Base-by-base conservation (phyloP, 2,113 vertebrate genomes). In the Condylura cristata region DNA sequence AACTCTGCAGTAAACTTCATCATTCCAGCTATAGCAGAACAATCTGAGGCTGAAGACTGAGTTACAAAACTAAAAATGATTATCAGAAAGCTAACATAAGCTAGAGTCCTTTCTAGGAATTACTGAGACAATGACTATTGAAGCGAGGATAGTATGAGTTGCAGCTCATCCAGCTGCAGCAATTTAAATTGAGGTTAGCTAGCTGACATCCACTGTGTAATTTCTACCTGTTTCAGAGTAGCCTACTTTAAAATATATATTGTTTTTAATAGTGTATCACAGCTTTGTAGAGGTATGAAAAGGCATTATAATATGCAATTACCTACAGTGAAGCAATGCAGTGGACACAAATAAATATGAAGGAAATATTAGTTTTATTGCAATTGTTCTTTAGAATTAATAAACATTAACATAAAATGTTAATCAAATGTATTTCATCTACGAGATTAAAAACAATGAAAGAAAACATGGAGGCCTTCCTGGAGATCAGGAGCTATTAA, bases 381-480 rank as follows among this genome's bases (percentile, higher is more conserved):
- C 41, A 93, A 91, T n/a, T 83, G 26, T 70, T 93, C 65, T 86
- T 75, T 97, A 79, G 32, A 90, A 26, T 95, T 86, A 92, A 61
- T 92, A 76, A 56, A 56, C 53, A 56, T 56, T 56, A 56, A 56
- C 53, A 56, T 22, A 22, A 56, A 56, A 22, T 11, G 9, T 78
- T 93, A 87, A 88, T 95, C 63, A 97, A 60, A 93, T 72, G 8
- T 28, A 46, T 92, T 44, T 34, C 4, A 51, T 61, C 34, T 83
- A 75, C 16, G n/a, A 74, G 63, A 65, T 30, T 26, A 37, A 66
- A 51, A 51, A 74, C 71, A 22, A n/a, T 32, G 26, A 28, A 44
- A 46, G 34, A 37, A 68, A 70, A 37, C 8, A 78, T 6, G 28
- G 9, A 14, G 14, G 13, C 14, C 14, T 51, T 16, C 48, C 48